phyloP scores from a whole-genome alignment of 2,113 vertebrate species.

The Clarias magur region DNA sequence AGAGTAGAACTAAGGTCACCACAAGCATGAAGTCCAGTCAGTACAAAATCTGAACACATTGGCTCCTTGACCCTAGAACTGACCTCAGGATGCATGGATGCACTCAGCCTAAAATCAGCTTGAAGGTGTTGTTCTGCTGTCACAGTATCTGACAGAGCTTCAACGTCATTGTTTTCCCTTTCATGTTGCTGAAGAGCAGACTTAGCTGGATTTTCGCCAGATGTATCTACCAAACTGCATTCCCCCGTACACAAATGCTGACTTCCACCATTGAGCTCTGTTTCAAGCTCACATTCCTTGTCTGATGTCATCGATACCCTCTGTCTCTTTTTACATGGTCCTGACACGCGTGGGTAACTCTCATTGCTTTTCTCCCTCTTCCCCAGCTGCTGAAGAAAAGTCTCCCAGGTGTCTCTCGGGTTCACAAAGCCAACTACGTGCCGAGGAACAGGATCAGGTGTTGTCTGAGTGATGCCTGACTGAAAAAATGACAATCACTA shows the following conservation, averaged over 20 bases:
- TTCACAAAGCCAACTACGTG: conserved; percentile 81
- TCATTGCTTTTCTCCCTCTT: not conserved
- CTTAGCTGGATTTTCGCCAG: conserved; percentile 6
- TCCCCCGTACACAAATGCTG: conserved; percentile 21
- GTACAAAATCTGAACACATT: conserved; percentile 64
- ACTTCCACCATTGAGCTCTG: conserved; percentile 16
- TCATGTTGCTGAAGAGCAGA: not conserved
- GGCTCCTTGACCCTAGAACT: not conserved
- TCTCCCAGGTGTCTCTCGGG: conserved; percentile 74
- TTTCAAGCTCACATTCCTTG: conserved; percentile 25
- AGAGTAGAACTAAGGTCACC: conserved; percentile 89
- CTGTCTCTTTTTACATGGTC: conserved; percentile 60
- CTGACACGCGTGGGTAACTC: conserved; percentile 26
- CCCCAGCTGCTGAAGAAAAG: conserved; percentile 74
- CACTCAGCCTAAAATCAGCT: not conserved
- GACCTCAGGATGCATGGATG: not conserved
- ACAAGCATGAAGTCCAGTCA: conserved; percentile 89
- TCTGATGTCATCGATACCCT: conserved; percentile 43
- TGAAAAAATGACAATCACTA: conserved; percentile 32
- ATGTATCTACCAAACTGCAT: conserved; percentile 9
- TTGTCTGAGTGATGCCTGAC: conserved; percentile 36
- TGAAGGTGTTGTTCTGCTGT: not conserved
- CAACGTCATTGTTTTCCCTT: not conserved
- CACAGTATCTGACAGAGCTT: conserved; percentile 7
- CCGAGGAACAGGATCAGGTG: conserved; percentile 56